A percentile compares a stretch with the other conserved stretches of the same genome.
Conservation (phyloP, 2,113 vertebrate genomes). For the Anarrhichthys ocellatus region DNA sequence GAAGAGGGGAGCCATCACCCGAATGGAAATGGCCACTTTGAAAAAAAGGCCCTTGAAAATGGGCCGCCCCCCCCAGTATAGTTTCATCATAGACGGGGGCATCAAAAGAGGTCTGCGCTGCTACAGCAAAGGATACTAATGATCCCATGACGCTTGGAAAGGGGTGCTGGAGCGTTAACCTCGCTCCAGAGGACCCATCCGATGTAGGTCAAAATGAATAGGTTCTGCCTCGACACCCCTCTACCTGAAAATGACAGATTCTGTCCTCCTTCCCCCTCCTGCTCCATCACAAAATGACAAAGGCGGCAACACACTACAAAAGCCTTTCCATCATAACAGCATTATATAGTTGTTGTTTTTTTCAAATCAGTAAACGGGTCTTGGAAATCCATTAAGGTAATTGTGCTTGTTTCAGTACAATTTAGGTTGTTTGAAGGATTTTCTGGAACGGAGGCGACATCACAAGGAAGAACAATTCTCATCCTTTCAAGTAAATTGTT, state of each 20-base stretch:
- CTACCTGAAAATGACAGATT: slow-evolving; percentile 74
- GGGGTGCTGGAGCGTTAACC: slow-evolving; percentile 72
- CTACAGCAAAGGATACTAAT: slow-evolving; percentile 68
- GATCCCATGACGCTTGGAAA: slow-evolving; percentile 70
- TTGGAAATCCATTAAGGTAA: neutral
- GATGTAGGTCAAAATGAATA: slow-evolving; percentile 81
- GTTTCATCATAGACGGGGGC: slow-evolving; percentile 59
- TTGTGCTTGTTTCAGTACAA: slow-evolving; percentile 20
- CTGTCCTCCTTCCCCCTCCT: slow-evolving; percentile 56
- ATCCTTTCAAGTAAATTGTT: neutral
- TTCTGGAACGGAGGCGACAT: neutral
- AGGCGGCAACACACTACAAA: slow-evolving; percentile 17
- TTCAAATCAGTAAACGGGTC: slow-evolving; percentile 6
- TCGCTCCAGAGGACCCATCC: slow-evolving; percentile 65
- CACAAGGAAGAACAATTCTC: neutral
- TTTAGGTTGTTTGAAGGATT: slow-evolving; percentile 38
- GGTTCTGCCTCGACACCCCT: slow-evolving; percentile 74
- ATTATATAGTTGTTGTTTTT: neutral
- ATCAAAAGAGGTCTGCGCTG: slow-evolving; percentile 64
- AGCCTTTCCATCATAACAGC: slow-evolving; percentile 23
- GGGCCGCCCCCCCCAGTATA: slow-evolving; percentile 59
- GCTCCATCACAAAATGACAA: slow-evolving; percentile 53
- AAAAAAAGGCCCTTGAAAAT: slow-evolving; percentile 64
- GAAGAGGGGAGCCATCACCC: slow-evolving; percentile 42
- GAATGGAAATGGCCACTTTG: slow-evolving; percentile 72